Conservation (phyloP, 53 echinoderm and acorn worm species). For the Zoroaster sp. region DNA sequence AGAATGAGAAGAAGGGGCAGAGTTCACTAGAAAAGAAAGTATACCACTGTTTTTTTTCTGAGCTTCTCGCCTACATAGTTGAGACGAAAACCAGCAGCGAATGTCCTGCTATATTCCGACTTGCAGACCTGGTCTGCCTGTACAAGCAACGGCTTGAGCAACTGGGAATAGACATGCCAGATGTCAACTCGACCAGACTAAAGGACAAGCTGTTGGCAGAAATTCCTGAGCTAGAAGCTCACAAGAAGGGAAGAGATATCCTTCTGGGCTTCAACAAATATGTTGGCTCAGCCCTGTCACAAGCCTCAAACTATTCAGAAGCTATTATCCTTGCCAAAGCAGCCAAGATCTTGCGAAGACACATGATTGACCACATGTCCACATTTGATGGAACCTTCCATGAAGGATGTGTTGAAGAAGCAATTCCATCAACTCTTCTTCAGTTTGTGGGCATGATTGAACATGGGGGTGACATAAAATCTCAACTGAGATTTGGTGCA, state of each 20-base stretch:
- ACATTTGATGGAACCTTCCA: conserved; percentile 7
- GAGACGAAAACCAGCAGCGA: not conserved
- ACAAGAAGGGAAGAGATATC: conserved; percentile 55
- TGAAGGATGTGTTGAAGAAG: not conserved
- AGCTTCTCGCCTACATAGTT: not conserved
- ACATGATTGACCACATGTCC: conserved; percentile 23
- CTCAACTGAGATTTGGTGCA: conserved; percentile 32
- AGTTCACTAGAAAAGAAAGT: not conserved
- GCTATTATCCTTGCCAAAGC: conserved; percentile 59
- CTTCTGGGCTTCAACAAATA: conserved; percentile 25
- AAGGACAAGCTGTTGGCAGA: conserved; percentile 38
- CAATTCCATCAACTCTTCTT: conserved; percentile 18
- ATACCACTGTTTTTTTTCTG: not conserved
- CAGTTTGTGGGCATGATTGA: conserved; percentile 48
- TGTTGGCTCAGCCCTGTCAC: conserved; percentile 10
- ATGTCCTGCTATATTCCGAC: conserved; percentile 18
- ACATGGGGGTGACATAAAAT: conserved; percentile 40
- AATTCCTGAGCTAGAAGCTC: conserved; percentile 36
- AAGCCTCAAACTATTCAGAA: conserved; percentile 9
- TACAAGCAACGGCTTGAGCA: conserved; percentile 50
- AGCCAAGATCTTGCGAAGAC: conserved; percentile 25
- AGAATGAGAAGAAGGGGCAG: not conserved
- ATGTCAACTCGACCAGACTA: conserved; percentile 46
- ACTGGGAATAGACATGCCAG: conserved; percentile 1
- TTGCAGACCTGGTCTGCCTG: conserved; percentile 10